Base-by-base conservation (phyloP, 2,113 vertebrate species). In the Phylloscopus trochiloides region DNA sequence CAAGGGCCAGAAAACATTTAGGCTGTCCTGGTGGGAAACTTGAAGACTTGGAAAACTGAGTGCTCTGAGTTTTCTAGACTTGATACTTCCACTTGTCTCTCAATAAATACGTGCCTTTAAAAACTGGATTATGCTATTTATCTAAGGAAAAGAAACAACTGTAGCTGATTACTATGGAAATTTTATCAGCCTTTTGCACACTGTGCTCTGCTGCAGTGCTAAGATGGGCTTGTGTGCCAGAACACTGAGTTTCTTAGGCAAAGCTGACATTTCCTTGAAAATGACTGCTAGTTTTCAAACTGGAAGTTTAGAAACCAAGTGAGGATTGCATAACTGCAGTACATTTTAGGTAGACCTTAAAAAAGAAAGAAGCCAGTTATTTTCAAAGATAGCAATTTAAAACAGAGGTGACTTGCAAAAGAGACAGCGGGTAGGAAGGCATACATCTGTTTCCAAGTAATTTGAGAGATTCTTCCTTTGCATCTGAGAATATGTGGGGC, bases 321-420 rank as follows among this genome's bases (percentile, higher is more conserved):
- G 36, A 52, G 50, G 21, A 57, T 89, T 94, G 67, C 21, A 7
- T 90, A 87, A 65, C 15, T 40, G 28, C 81, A 91, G 70, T 26
- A 40, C 59, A 28, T 90, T 42, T 88, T 90, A 90, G 71, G 40
- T 67, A 82, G 62, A 54, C n/a, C 43, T 90, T 94, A 80, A 80
- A 86, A 61, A 94, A 34, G 68, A 50, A 86, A 47, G 29, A 58
- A 86, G 10, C 26, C 50, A 42, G 59, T 90, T 87, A 58, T 91
- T 92, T 89, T 88, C 74, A 70, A 51, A 82, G 75, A 77, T 61
- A 92, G 18, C 38, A 82, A 40, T 70, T 95, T 90, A 36, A 96
- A 91, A 26, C 72, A 50, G 58, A 86, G 73, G 76, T 77, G 59
- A 65, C 31, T 84, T 73, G 55, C 51, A 32, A 62, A 89, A 89